Base-by-base conservation (phyloP, 2,113 vertebrate species). In the Sinocyclocheilus anshuiensis region DNA sequence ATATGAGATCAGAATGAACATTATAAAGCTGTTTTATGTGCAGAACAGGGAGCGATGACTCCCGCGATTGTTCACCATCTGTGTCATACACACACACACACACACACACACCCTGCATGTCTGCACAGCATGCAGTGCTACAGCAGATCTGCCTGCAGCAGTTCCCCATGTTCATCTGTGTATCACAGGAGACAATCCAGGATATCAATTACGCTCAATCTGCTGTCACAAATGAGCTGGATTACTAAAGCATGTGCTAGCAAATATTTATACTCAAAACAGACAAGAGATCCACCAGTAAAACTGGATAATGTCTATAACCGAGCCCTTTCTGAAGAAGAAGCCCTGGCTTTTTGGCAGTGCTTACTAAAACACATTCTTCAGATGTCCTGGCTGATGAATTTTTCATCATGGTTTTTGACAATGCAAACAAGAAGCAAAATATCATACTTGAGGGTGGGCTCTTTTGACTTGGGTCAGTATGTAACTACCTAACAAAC, bases 1-100 rank as follows among this genome's bases (percentile, higher is more conserved):
- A 65, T 48, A 26, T 45, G 22, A 65, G 12, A 45, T 65, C 39
- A 45, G 78, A 81, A 81, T 81, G 15, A 26, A 36, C 42, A 26
- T 24, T 42, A 59, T n/a, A 6, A 53, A 53, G 22, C 29, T 79
- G 5, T 5, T 79, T 79, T 59, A 79, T 59, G 33, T 80, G 77
- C 36, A 80, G 8, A 80, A 63, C 59, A 26, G 20, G 16, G 22
- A 63, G 22, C 1, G 79, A 81, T 67, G 79, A 81, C 59, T 81
- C 79, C n/a, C n/a, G n/a, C n/a, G n/a, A n/a, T n/a, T n/a, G 15
- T 81, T 81, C 15, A 48, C 77, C 77, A 80, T 80, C 77, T 80
- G 77, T 39, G 57, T 16, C 53, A 77, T 15, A 24, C 39, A 75
- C 12, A 61, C 71, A 74, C 39, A 59, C 77, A 61, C 50, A 77